A percentile compares a stretch with the other conserved stretches of the same genome.
Conservation (phyloP, 2,797 vertebrate species). For the Gallirallus australis region DNA sequence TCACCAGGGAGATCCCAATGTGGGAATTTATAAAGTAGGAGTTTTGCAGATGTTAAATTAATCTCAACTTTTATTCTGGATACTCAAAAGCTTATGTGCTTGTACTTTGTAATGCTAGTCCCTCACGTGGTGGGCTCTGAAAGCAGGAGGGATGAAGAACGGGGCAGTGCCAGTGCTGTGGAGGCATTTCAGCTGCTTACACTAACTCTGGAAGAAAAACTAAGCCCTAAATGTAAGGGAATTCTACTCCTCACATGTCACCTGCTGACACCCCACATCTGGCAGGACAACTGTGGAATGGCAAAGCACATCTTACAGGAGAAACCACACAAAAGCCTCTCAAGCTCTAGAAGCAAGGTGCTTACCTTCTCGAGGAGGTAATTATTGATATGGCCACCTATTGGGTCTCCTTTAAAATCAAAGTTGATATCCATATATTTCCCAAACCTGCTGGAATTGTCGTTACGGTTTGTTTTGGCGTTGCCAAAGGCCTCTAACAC, state of each 20-base stretch:
- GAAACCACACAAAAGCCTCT: neutral
- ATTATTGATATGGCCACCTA: conserved; percentile 98
- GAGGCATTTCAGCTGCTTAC: neutral
- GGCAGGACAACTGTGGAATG: neutral
- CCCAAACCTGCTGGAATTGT: conserved; percentile 98
- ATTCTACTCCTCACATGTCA: neutral
- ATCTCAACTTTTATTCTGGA: neutral
- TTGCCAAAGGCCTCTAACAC: conserved; percentile 98
- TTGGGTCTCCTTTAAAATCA: conserved; percentile 98
- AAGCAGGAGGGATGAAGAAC: neutral
- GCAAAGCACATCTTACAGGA: neutral
- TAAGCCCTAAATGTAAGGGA: neutral
- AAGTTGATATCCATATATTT: conserved; percentile 99
- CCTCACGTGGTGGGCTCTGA: neutral
- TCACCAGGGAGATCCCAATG: neutral
- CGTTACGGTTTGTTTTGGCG: conserved; percentile 97
- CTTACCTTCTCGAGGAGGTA: conserved; percentile 97
- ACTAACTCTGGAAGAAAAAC: neutral
- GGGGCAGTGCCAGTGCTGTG: neutral
- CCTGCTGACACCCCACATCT: accelerated
- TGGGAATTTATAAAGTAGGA: neutral
- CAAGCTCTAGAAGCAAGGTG: neutral
- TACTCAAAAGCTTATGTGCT: neutral
- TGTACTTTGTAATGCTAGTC: neutral
- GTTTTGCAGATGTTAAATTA: neutral